Percentiles rank a stretch among this genome's conserved stretches.
phyloP scores from a whole-genome alignment of 53 echinoderm and acorn worm genomes.

The Patiria pectinifera region DNA sequence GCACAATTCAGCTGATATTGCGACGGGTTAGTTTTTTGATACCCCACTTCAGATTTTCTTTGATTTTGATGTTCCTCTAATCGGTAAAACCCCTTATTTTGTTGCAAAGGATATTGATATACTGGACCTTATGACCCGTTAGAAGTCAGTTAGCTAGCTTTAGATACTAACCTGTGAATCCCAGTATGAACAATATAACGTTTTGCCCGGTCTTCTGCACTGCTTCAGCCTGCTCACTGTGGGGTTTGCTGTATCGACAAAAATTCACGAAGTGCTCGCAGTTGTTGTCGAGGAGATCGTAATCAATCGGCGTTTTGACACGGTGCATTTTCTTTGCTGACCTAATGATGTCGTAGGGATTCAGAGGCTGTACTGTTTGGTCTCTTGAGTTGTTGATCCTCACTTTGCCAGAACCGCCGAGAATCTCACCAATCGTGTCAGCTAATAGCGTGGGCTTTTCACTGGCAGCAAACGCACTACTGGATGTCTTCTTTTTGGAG shows the following conservation, averaged over 20 bases:
- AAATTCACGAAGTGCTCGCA: not conserved
- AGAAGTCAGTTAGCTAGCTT: too few relatives aligned
- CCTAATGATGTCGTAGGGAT: not conserved
- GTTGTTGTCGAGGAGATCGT: not conserved
- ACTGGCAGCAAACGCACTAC: not conserved
- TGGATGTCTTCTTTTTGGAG: not conserved
- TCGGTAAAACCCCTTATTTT: too few relatives aligned
- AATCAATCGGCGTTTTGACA: not conserved
- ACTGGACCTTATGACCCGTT: too few relatives aligned
- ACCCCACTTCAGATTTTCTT: too few relatives aligned
- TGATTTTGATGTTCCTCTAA: too few relatives aligned
- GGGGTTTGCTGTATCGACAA: not conserved
- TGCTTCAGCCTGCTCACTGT: too few relatives aligned
- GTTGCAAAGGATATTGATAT: too few relatives aligned
- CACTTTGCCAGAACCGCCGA: not conserved
- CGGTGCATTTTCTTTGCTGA: not conserved
- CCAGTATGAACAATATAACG: too few relatives aligned
- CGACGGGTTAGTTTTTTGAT: too few relatives aligned
- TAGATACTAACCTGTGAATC: too few relatives aligned
- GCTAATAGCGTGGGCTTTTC: not conserved
- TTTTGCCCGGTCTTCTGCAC: too few relatives aligned
- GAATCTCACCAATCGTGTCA: not conserved
- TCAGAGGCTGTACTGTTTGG: not conserved
- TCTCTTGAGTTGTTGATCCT: not conserved
- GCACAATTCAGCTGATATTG: too few relatives aligned